These are phyloP conservation scores for Cossypha dichroa DNA, from an alignment of 2,797 vertebrate genomes.

Conservation along the genomic window DNA sequence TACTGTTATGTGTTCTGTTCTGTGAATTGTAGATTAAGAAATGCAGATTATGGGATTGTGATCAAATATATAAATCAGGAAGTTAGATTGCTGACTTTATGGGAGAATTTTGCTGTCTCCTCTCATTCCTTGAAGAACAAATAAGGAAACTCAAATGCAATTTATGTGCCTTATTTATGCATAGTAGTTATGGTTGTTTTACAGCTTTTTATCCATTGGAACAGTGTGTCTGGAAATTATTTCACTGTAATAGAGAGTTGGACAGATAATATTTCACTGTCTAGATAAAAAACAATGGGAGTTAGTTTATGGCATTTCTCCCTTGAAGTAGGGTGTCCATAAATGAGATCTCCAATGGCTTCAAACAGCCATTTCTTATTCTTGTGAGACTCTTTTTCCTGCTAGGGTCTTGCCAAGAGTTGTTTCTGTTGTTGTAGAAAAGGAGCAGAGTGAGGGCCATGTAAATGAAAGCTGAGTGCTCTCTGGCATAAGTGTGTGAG, in stretches of 20 bases:
- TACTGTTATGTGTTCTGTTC: neutral
- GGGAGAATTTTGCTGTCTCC: neutral
- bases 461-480: neutral
- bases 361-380: conserved; percentile 27
- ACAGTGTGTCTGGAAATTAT: conserved; percentile 16
- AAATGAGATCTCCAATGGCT: conserved; percentile 12
- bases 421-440: neutral
- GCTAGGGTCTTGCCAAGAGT: neutral
- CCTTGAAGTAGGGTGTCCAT: neutral
- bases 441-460: neutral
- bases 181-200: neutral
- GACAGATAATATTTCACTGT: conserved; percentile 26
- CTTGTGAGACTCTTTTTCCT: neutral
- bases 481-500: neutral
- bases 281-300: conserved; percentile 38
- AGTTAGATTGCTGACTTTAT: neutral
- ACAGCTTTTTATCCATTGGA: neutral
- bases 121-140: neutral
- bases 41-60: neutral
- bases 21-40: neutral
- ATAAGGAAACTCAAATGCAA: neutral
- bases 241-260: neutral
- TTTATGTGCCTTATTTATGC: neutral
- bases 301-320: conserved; percentile 16
- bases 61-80: neutral